phyloP scores from a whole-genome alignment of 2,797 vertebrate genomes.

The Lemur catta region DNA sequence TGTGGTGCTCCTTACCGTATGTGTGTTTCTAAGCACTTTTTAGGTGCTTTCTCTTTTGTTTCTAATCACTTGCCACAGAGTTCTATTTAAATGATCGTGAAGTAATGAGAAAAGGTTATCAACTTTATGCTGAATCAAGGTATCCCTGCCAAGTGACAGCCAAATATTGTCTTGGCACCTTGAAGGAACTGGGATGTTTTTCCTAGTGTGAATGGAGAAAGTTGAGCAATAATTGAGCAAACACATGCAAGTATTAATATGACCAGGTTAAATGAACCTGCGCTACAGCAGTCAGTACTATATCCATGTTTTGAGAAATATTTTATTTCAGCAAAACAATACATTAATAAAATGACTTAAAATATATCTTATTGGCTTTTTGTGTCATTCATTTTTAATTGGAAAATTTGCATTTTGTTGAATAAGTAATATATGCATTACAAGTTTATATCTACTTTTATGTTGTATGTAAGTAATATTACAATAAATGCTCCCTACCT shows the following conservation, averaged over 20 bases:
- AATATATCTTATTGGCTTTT: neutral
- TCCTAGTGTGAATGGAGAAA: neutral
- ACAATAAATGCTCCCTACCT: neutral
- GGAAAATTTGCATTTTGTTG: neutral
- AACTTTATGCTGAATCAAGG: neutral
- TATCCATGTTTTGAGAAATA: neutral
- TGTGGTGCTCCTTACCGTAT: neutral
- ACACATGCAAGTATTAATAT: neutral
- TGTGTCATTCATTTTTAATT: neutral
- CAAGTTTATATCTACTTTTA: neutral
- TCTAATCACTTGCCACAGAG: neutral
- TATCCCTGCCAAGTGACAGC: neutral
- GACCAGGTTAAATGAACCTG: neutral
- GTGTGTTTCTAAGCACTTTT: neutral
- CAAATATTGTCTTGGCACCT: neutral
- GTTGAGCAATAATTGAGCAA: neutral
- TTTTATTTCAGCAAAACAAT: neutral
- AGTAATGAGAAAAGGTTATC: neutral
- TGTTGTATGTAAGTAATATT: neutral
- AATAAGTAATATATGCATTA: neutral
- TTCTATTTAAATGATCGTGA: neutral
- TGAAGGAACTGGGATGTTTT: neutral
- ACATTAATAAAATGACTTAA: neutral
- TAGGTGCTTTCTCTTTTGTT: neutral
- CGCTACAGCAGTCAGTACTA: rapidly evolving